Evolutionary conservation across 2,113 vertebrate genomes (phyloP), one percentile per base, ranked within the genome.

Genomic region (Brevimyrus niger): DNA sequence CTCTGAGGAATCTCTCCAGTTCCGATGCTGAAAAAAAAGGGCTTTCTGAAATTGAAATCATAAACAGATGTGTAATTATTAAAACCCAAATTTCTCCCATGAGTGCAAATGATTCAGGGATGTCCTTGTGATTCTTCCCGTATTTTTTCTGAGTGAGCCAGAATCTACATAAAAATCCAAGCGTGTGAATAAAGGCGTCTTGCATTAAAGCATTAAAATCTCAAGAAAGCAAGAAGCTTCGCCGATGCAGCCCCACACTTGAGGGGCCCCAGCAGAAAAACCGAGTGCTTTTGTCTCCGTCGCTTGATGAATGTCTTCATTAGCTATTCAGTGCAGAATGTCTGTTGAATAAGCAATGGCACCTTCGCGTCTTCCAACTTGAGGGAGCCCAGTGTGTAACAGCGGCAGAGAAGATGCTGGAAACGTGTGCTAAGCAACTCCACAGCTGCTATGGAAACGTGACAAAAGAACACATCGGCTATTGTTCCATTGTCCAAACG

Each of bases 241-340:
- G 0, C 48, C 15, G 27, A 15, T 1, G 44, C 8, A 47, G 76
- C 23, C 23, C 0, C 11, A 58, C 47, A 44, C 69, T 44, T 11
- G 35, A 90, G 82, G 38, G 38, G 31, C 38, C 48, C 7, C 5
- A 73, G 61, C 61, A 50, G 23, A 51, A 13, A 38, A 13, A 11
- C 46, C 58, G 38, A 13, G 38, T 27, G 55, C 76, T 53, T 51
- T 65, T 19, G 47, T 44, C 58, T 86, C 87, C 53, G 44, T 85
- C 82, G 76, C 48, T 73, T 90, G 90, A 88, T 86, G 73, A 86
- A 90, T 90, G 53, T 90, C 51, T 86, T 90, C 87, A 90, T 90
- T 90, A 90, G 82, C 17, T 19, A 38, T 50, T 88, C 87, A n/a
- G 42, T 19, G 73, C 76, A 90, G 53, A 38, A 42, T 38, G n/a